Percentiles rank a stretch among this genome's conserved stretches.
phyloP scores from a whole-genome alignment of 2,888 invertebrate genomes.

The Drosophila leonis region DNA sequence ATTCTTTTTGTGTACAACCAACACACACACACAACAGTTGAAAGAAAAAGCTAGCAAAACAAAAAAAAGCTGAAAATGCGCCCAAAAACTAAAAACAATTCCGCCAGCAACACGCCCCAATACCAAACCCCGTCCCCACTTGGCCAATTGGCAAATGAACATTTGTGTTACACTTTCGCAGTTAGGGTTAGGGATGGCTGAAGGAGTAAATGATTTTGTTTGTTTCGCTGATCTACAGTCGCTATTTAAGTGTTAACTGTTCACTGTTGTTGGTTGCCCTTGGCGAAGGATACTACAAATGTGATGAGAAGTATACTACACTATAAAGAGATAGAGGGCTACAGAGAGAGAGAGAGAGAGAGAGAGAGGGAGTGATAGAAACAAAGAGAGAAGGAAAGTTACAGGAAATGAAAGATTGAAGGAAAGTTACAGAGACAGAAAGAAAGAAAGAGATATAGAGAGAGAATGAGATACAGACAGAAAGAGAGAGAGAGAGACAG shows the following conservation, averaged over 20 bases:
- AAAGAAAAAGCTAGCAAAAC: slow-evolving; percentile 15
- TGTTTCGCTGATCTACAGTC: background rate
- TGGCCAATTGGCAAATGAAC: slow-evolving; percentile 18
- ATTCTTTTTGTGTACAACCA: slow-evolving; percentile 65
- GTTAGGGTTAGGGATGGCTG: background rate
- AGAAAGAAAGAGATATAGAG: background rate
- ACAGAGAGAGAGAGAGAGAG: background rate
- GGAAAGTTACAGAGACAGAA: background rate
- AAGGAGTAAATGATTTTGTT: background rate
- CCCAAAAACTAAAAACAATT: slow-evolving; percentile 65
- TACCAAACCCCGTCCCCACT: background rate
- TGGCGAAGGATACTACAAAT: background rate
- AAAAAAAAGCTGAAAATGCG: slow-evolving; percentile 35
- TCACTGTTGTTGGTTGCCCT: background rate
- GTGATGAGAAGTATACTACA: background rate
- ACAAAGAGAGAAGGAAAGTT: background rate
- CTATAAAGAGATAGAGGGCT: background rate
- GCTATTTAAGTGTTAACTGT: slow-evolving; percentile 8
- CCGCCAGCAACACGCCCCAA: background rate
- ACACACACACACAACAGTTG: slow-evolving; percentile 17
- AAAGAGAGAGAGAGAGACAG: background rate
- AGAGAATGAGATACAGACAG: background rate
- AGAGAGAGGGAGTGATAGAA: background rate
- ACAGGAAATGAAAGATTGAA: background rate
- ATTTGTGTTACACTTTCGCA: slow-evolving; percentile 14